Evolutionary conservation across 1,140 invertebrate genomes (phyloP), one percentile per base, ranked within the genome.

Genomic region (Leptinotarsa texana): DNA sequence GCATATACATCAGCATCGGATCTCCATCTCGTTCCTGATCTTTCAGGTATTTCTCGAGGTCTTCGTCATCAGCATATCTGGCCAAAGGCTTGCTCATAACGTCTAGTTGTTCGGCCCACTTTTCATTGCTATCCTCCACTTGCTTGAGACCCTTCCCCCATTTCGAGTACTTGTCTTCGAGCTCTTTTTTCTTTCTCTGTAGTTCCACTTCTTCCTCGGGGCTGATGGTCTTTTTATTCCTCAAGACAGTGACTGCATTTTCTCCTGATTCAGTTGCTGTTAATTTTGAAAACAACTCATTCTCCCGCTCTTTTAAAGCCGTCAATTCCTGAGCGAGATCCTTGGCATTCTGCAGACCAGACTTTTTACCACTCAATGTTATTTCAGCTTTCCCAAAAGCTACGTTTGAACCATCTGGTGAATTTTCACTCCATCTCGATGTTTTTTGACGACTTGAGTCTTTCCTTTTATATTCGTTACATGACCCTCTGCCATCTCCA

Each of bases 71-170:
- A 49, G 90, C 91, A 83, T 95, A 95, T 57, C 81, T 75, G 0
- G 98, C 96, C 27, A 99, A 85, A 3, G 97, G 97, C 84, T 99
- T 99, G 6, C 89, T 89, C 80, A 95, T 93, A 86, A 98, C 96
- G 77, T 96, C 90, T 1, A 94, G 78, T 81, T 92, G 92, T 42
- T 94, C 90, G 49, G 92, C 85, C 0, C 93, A 82, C 72, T 91
- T 89, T 42, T 90, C 87, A 66, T 91, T 87, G 42, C 90, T 89
- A 69, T 93, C 91, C 82, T 94, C 90, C 2, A 92, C 85, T 88
- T 98, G 96, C 83, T 94, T 94, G 18, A 94, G 79, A 1, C 96
- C 96, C 89, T 91, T 95, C 47, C 93, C 94, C 96, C 96, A 98
- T 84, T 91, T 90, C 4, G 91, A 87, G 84, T 97, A 98, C 84